phyloP scores from a whole-genome alignment of 2,888 invertebrate species.

The Chesias legatella region DNA sequence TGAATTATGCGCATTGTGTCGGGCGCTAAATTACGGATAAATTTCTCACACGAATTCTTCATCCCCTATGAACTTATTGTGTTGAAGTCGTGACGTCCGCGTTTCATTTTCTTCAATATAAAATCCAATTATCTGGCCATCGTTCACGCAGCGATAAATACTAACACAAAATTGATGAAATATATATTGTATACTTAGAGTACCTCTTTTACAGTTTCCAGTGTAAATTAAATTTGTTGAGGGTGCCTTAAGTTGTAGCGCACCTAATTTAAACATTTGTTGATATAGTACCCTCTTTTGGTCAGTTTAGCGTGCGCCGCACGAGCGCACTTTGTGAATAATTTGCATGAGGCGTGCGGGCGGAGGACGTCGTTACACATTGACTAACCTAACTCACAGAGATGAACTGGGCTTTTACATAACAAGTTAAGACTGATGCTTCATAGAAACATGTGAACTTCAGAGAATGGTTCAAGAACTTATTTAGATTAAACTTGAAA shows the following conservation, averaged over 20 bases:
- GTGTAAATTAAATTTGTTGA: constrained; percentile 27
- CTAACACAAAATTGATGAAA: neutral
- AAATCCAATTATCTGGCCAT: constrained; percentile 28
- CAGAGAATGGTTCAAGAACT: no score
- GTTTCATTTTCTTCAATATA: constrained; percentile 27
- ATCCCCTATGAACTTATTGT: constrained; percentile 2
- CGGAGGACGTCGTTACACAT: constrained; percentile 19
- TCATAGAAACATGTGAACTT: constrained; percentile 17
- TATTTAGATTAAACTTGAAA: no score
- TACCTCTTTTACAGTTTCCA: constrained; percentile 9
- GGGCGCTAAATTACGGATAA: constrained; percentile 35
- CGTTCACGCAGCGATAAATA: constrained; percentile 1
- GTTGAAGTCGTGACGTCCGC: constrained; percentile 8
- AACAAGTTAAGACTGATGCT: constrained; percentile 19
- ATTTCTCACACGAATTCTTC: constrained; percentile 25
- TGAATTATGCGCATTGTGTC: constrained; percentile 49
- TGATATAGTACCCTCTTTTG: constrained; percentile 43
- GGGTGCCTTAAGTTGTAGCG: constrained; percentile 29
- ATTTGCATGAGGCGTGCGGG: constrained; percentile 51
- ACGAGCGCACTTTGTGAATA: constrained; percentile 62
- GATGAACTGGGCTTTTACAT: constrained; percentile 1
- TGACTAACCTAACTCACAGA: constrained; percentile 12
- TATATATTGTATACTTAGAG: neutral
- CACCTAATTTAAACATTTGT: constrained; percentile 41
- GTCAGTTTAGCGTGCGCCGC: constrained; percentile 53